Percentiles rank a stretch among this genome's conserved stretches.
Evolutionary conservation across 2,888 invertebrate species (phyloP).

Genomic region (Exephanes ischioxanthus): DNA sequence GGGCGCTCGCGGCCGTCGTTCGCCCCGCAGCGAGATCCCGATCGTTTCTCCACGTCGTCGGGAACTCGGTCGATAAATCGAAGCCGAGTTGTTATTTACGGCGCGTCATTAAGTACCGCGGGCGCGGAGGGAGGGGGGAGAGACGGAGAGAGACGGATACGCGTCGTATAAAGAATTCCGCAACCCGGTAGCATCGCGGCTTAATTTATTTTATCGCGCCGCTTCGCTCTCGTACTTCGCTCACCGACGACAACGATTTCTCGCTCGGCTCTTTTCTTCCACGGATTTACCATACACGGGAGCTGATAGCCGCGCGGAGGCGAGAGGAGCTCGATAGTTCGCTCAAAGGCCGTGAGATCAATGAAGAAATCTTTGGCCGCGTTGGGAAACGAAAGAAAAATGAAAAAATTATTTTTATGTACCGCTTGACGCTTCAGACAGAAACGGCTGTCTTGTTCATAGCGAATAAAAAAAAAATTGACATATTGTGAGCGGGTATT

Average conservation of each 20-base stretch:
- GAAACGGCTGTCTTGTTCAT: background rate
- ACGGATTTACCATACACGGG: constrained; percentile 31
- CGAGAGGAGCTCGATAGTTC: background rate
- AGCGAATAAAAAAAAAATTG: background rate
- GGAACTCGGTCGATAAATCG: constrained; percentile 77
- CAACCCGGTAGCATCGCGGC: constrained; percentile 80
- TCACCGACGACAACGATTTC: constrained; percentile 64
- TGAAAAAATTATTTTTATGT: background rate
- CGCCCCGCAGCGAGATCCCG: constrained; percentile 57
- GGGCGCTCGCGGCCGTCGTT: constrained; percentile 18
- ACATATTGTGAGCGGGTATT: background rate
- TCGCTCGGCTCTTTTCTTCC: constrained; percentile 73
- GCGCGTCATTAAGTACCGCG: constrained; percentile 77
- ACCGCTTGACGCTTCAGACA: background rate
- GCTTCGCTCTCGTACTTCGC: constrained; percentile 39
- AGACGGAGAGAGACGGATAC: constrained; percentile 46
- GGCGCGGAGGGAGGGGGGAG: constrained; percentile 38
- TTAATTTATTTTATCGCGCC: constrained; percentile 83
- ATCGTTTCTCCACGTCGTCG: constrained; percentile 67
- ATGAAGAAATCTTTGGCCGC: background rate
- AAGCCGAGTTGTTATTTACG: constrained; percentile 79
- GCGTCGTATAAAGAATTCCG: constrained; percentile 70
- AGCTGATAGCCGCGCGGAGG: background rate
- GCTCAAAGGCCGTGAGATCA: background rate
- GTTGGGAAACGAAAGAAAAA: background rate